phyloP scores from a whole-genome alignment of 2,797 vertebrate genomes.

The Phataginus tricuspis region DNA sequence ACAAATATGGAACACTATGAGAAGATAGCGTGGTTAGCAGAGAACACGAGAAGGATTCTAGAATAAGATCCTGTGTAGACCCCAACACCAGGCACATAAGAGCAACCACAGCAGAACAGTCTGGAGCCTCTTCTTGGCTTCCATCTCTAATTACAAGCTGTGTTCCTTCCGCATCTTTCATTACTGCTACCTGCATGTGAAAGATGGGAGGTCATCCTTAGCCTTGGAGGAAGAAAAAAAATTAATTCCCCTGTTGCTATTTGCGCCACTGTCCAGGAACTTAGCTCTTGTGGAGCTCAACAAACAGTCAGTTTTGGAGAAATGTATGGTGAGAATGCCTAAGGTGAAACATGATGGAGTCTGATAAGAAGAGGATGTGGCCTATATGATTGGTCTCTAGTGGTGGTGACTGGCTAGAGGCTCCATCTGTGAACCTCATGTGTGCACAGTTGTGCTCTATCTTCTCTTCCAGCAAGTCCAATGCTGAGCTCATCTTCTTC shows the following conservation, averaged over 20 bases:
- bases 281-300: neutral
- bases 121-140: neutral
- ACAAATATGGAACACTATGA: neutral
- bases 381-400: neutral
- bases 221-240: neutral
- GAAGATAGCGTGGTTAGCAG: neutral
- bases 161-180: neutral
- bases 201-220: neutral
- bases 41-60: neutral
- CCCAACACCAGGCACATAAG: neutral
- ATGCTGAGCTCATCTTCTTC: neutral
- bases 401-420: neutral
- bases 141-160: neutral
- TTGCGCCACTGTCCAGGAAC: neutral
- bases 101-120: neutral
- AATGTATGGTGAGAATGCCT: neutral
- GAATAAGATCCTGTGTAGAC: neutral
- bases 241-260: neutral
- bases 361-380: neutral
- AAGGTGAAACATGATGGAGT: neutral
- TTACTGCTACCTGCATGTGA: neutral
- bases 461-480: neutral
- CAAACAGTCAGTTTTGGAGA: neutral
- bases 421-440: neutral
- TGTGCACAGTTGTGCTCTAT: rapidly evolving